A percentile compares a stretch with the other conserved stretches of the same genome.
phyloP scores from a whole-genome alignment of 2,113 vertebrate genomes.

The Spea bombifrons region DNA sequence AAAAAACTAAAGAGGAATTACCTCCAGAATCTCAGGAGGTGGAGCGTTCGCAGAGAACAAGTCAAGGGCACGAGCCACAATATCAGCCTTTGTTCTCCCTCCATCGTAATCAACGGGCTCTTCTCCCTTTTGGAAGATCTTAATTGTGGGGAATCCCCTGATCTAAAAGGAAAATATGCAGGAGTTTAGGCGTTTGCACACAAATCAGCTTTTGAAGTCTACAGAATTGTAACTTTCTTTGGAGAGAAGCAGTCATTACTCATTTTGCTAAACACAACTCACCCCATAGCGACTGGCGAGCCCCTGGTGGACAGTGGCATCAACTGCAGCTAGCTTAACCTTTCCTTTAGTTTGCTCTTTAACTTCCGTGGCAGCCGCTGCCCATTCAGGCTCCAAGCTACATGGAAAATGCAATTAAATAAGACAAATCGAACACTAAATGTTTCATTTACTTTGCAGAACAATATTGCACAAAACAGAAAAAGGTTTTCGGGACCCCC shows the following conservation, averaged over 20 bases:
- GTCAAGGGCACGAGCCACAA: constrained; percentile 81
- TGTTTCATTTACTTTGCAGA: too few species aligned
- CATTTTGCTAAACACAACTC: constrained; percentile 52
- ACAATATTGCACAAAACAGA: too few species aligned
- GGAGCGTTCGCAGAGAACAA: constrained; percentile 88
- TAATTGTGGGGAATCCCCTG: constrained; percentile 91
- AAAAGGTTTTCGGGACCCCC: too few species aligned
- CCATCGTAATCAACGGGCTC: constrained; percentile 88
- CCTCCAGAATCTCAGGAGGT: constrained; percentile 85
- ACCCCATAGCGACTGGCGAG: constrained; percentile 83
- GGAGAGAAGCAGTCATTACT: too few species aligned
- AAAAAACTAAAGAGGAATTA: constrained; percentile 48
- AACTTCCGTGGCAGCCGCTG: constrained; percentile 83
- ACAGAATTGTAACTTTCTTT: not conserved
- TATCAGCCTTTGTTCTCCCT: constrained; percentile 81
- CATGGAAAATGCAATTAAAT: not conserved
- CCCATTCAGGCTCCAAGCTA: constrained; percentile 94
- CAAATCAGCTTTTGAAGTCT: not conserved
- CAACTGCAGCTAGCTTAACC: constrained; percentile 87
- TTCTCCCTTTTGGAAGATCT: constrained; percentile 93
- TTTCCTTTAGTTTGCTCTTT: constrained; percentile 91
- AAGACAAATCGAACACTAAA: too few species aligned
- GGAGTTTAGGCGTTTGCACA: not conserved
- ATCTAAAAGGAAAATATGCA: constrained; percentile 67
- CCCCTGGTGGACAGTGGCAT: constrained; percentile 84